These are phyloP conservation scores for Lycocerus yunnanus DNA, from an alignment of 2,888 invertebrate species.

Conservation along the genomic window DNA sequence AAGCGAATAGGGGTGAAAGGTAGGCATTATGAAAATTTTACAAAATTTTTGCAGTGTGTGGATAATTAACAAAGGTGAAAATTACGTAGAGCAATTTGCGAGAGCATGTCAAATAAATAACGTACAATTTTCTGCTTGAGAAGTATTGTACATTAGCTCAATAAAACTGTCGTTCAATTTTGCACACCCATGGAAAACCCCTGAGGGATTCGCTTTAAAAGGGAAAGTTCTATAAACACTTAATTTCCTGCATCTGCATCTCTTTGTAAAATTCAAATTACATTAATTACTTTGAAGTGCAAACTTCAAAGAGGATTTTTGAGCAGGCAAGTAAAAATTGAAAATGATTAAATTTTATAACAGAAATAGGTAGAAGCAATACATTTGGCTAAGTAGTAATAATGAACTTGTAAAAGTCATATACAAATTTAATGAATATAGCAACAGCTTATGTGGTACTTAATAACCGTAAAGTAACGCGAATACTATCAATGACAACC, in stretches of 20 bases:
- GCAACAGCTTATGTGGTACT: slow-evolving; percentile 8
- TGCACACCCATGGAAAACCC: slow-evolving; percentile 7
- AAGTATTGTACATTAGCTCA: slow-evolving; percentile 5
- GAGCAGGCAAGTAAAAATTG: not conserved
- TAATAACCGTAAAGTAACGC: slow-evolving; percentile 5
- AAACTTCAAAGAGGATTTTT: not conserved
- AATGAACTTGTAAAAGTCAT: not conserved
- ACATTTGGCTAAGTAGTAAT: not conserved
- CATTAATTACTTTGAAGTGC: slow-evolving; percentile 7
- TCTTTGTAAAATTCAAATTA: slow-evolving; percentile 19
- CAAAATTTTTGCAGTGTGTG: not conserved
- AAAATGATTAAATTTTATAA: not conserved
- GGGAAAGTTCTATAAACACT: slow-evolving; percentile 1
- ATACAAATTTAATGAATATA: not conserved
- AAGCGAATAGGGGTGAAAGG: not conserved
- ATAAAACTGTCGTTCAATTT: slow-evolving; percentile 13
- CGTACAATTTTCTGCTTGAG: not conserved
- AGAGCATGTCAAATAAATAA: not conserved
- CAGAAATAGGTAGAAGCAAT: not conserved
- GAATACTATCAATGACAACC: slow-evolving; percentile 9
- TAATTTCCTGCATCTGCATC: slow-evolving; percentile 20
- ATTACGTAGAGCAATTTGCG: not conserved
- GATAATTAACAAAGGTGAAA: not conserved
- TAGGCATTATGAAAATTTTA: not conserved
- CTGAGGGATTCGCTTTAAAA: not conserved